A percentile compares a stretch with the other conserved stretches of the same genome.
phyloP scores from a whole-genome alignment of 2,113 vertebrate genomes.

The Fregata magnificens region DNA sequence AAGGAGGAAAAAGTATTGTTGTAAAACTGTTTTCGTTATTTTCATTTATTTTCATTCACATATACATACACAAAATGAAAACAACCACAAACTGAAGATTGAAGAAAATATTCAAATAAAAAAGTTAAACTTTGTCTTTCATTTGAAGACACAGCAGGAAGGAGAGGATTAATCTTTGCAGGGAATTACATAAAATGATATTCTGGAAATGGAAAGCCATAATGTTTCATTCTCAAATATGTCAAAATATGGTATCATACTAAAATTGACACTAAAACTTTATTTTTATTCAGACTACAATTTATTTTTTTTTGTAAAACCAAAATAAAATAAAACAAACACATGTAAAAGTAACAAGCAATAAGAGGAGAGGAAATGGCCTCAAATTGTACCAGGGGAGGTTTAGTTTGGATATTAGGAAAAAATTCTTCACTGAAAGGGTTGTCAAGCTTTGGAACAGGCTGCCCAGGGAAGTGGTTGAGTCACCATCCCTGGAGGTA shows the following conservation, averaged over 20 bases:
- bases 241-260: neutral
- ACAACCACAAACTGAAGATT: neutral
- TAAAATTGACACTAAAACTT: constrained; percentile 32
- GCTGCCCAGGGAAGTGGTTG: neutral
- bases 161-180: neutral
- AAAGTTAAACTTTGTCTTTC: neutral
- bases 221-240: constrained; percentile 33
- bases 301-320: neutral
- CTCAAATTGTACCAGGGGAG: neutral
- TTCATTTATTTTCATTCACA: neutral
- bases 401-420: neutral
- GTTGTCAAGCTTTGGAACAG: neutral
- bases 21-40: neutral
- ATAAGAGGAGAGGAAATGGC: neutral
- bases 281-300: neutral
- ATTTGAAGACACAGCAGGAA: constrained; percentile 2
- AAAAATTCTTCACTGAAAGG: neutral
- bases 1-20: neutral
- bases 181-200: constrained; percentile 16
- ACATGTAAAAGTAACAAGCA: neutral
- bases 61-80: neutral
- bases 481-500: neutral
- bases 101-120: constrained; percentile 9
- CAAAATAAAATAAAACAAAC: neutral
- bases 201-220: constrained; percentile 33